Base-by-base conservation (phyloP, 2,888 invertebrate species). In the Meghimatium bilineatum region DNA sequence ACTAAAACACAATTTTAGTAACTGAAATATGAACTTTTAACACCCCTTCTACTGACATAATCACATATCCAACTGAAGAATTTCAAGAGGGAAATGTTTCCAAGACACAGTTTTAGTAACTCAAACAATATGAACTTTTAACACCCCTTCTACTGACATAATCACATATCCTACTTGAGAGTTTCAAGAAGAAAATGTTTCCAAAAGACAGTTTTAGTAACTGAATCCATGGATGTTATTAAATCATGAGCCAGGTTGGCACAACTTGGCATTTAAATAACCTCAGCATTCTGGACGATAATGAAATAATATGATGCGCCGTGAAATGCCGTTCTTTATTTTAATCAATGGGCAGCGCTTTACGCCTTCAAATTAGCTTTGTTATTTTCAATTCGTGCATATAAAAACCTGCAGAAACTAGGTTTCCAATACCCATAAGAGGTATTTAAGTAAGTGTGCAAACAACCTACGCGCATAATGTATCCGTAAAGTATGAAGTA, bases 341-440 rank as follows among this genome's bases (percentile, higher is more conserved):
- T 32, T 69, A 69, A 69, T 69, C 69, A 69, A 69, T 69, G 20
- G 34, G 20, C 69, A 5, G 20, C n/a, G 63, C 29, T 63, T 26
- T n/a, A n/a, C 10, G 1, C n/a, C 63, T 63, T 63, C 12, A 69
- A 69, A 69, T 69, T 69, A 69, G 69, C 69, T 36, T 69, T 69
- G 69, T 69, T 69, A 69, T 2, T 17, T 69, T 20, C 69, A 69
- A 56, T 69, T 34, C 1, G 20, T 34, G 34, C 10, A 32, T 36
- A 10, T 69, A 6, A 69, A 32, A 69, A 69, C 69, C 69, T 69
- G 34, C 20, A 69, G 20, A 69, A 69, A 36, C 34, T 34, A 26
- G 36, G 56, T 20, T 23, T 23, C 17, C 34, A 36, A 3, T 20
- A 69, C 1, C 56, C 69, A 36, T 34, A 3, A 69, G 34, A 69